Conservation (phyloP, 2,888 invertebrate genomes). For the Ceratothoa steindachneri region DNA sequence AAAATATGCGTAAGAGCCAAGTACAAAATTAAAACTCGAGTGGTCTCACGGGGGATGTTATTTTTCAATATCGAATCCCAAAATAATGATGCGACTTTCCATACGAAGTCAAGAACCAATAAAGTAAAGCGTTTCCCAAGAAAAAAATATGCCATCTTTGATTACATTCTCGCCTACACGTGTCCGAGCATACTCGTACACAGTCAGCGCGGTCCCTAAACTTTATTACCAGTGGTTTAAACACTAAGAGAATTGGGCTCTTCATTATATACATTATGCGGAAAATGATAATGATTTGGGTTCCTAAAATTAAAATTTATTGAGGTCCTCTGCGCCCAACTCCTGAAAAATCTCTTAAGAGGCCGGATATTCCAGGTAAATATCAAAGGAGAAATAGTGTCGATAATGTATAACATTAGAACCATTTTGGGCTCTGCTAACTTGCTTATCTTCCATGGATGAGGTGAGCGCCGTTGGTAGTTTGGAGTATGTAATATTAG, state of each 20-base stretch:
- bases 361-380: conserved; percentile 5
- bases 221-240: not conserved
- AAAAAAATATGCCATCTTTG: too few species aligned
- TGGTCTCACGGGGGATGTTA: not conserved
- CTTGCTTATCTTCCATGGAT: not conserved
- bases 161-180: not conserved
- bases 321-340: conserved; percentile 4
- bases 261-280: conserved; percentile 8
- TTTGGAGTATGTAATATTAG: conserved; percentile 4
- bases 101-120: too few species aligned
- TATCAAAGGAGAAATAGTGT: not conserved
- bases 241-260: not conserved
- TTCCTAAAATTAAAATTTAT: not conserved
- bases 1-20: not conserved
- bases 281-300: conserved; percentile 5
- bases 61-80: not conserved
- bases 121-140: too few species aligned
- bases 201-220: not conserved
- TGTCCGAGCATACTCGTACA: not conserved
- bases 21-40: not conserved
- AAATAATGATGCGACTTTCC: too few species aligned
- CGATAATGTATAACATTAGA: conserved; percentile 7
- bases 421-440: not conserved
- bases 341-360: not conserved
- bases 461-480: not conserved